Conservation (phyloP, 2,797 vertebrate species). For the Xenops minutus region DNA sequence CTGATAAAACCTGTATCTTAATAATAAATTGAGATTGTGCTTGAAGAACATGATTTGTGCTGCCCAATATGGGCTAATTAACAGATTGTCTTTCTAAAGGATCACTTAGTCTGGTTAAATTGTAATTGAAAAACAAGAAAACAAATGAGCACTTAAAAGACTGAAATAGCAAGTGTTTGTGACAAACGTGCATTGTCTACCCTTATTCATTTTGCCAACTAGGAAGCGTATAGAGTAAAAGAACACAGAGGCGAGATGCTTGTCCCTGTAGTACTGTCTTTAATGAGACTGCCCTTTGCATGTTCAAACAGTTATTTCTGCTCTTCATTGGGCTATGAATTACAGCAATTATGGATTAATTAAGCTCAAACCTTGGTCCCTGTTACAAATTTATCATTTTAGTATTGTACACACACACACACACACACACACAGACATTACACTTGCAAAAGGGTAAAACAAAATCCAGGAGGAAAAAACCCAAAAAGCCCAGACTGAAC, state of each 20-base stretch:
- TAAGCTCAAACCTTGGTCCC: neutral
- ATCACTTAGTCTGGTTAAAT: slow-evolving; percentile 11
- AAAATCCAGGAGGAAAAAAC: neutral
- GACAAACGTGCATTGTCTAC: neutral
- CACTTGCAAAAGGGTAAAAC: neutral
- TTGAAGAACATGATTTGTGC: neutral
- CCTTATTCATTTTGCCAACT: neutral
- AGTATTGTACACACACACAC: neutral
- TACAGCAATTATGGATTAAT: neutral
- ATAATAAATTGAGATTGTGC: neutral
- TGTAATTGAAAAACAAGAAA: neutral
- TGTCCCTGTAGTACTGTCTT: neutral
- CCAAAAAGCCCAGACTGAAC: neutral
- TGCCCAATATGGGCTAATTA: neutral
- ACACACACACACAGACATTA: rapidly evolving
- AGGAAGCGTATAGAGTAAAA: neutral
- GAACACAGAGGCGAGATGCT: neutral
- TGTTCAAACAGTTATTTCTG: neutral
- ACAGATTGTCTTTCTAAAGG: neutral
- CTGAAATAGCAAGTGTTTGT: neutral
- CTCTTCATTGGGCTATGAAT: neutral
- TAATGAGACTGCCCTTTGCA: neutral
- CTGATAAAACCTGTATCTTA: neutral
- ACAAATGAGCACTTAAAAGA: neutral
- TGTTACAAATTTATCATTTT: neutral